Base-by-base conservation (phyloP, 1,140 invertebrate species). In the Neomicropteryx cornuta region DNA sequence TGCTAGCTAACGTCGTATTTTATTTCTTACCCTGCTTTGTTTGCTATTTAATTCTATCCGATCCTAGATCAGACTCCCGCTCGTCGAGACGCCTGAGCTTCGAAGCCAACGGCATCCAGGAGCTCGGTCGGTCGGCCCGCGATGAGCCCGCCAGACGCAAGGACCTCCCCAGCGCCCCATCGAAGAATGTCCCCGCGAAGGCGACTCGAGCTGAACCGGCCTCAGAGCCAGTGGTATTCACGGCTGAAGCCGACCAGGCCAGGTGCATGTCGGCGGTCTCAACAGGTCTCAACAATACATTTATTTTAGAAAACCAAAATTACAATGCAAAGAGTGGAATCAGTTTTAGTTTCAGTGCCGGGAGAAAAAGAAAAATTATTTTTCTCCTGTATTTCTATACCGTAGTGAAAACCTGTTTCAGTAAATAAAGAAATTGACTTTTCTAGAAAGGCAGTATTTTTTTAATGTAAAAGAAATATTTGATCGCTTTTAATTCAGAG, bases 241-340 rank as follows among this genome's bases (percentile, higher is more conserved):
- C 13, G 30, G 10, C 31, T 3, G 41, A 43, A 20, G 20, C 39
- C 23, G 32, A 38, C 14, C 19, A 38, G 21, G 16, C 39, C 5
- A 33, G 41, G 14, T 43, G 29, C 36, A 38, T 43, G 41, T 38
- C 16, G n/a, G 41, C 36, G 4, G 21, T 43, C 4, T 8, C 41
- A 4, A 33, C 13, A 38, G 41, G 41, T 43, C 5, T n/a, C n/a
- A n/a, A n/a, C n/a, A n/a, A n/a, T n/a, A n/a, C n/a, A n/a, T n/a
- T n/a, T n/a, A n/a, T n/a, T n/a, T n/a, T n/a, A n/a, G n/a, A 32
- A 5, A 32, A 5, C 5, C 14, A 17, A 35, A 22, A 28, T 18
- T 32, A 27, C 8, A 27, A 27, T 27, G 8, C n/a, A 27, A 27
- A 8, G 8, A 8, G 8, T 27, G 8, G 8, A 27, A 27, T 27